Evolutionary conservation across 2,113 vertebrate genomes (phyloP).

Genomic region (Xiphias gladius): DNA sequence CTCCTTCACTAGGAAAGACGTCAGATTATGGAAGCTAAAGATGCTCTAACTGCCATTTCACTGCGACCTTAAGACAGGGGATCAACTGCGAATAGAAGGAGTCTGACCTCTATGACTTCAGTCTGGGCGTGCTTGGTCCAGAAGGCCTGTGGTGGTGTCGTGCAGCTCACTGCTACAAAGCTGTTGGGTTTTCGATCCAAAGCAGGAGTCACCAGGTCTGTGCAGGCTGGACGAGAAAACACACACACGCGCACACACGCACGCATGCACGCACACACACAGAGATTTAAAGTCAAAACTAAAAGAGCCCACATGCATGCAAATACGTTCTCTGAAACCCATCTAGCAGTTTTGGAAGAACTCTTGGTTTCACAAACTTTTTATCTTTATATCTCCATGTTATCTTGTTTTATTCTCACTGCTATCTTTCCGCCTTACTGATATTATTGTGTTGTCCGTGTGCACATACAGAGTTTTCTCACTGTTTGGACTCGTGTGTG

Average conservation of each 20-base stretch:
- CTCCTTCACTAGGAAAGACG: background rate
- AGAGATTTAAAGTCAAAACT: background rate
- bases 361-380: too few species aligned
- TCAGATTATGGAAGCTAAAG: background rate
- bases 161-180: constrained; percentile 97
- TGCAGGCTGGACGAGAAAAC: constrained; percentile 87
- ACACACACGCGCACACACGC: constrained; percentile 20
- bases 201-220: constrained; percentile 91
- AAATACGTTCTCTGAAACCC: background rate
- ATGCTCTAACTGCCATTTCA: background rate
- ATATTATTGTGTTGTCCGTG: too few species aligned
- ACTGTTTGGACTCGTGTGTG: too few species aligned
- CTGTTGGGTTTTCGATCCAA: constrained; percentile 97
- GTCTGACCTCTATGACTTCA: constrained; percentile 97
- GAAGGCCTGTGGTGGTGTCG: constrained; percentile 97
- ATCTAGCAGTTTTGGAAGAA: background rate
- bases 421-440: too few species aligned
- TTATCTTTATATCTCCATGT: too few species aligned
- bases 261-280: too few species aligned
- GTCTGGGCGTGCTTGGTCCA: constrained; percentile 99
- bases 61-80: background rate
- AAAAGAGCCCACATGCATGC: background rate
- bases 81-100: too few species aligned
- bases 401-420: too few species aligned
- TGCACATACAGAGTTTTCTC: too few species aligned